Evolutionary conservation across 1,140 invertebrate species (phyloP).

Genomic region (Agraylea sexmaculata): DNA sequence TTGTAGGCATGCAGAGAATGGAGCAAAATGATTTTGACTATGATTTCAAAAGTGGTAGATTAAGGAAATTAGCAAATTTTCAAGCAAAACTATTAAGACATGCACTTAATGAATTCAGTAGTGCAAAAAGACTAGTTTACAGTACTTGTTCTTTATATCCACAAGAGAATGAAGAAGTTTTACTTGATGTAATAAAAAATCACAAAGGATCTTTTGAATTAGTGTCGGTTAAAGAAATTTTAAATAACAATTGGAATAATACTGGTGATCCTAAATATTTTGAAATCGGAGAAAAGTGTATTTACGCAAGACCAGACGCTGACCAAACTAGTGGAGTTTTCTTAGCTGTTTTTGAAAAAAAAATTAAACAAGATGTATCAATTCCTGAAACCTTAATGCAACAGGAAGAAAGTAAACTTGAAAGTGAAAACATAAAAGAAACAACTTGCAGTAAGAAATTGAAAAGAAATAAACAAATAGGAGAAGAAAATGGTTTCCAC

Average conservation of each 20-base stretch:
- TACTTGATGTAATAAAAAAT: conserved; percentile 49
- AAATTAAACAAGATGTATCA: conserved; percentile 23
- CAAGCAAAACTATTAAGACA: conserved; percentile 78
- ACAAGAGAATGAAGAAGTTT: conserved; percentile 88
- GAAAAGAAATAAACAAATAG: conserved; percentile 3
- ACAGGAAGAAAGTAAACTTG: not conserved
- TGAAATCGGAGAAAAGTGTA: conserved; percentile 55
- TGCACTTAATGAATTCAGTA: conserved; percentile 72
- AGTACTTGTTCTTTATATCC: conserved; percentile 86
- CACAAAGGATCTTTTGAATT: conserved; percentile 49
- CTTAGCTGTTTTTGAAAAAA: conserved; percentile 73
- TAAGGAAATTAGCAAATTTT: conserved; percentile 62
- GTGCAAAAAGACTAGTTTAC: conserved; percentile 77
- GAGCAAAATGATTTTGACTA: conserved; percentile 26
- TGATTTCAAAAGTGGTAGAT: conserved; percentile 31
- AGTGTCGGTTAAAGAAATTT: conserved; percentile 43
- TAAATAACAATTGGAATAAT: conserved; percentile 54
- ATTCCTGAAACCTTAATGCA: not conserved
- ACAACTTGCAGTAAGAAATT: not conserved
- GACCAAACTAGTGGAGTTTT: conserved; percentile 92
- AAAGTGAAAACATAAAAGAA: not conserved
- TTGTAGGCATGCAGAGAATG: conserved; percentile 32
- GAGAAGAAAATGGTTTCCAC: not conserved
- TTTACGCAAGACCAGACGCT: conserved; percentile 60
- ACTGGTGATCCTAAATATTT: conserved; percentile 50